Percentiles rank a stretch among this genome's conserved stretches.
Evolutionary conservation across 2,797 vertebrate species (phyloP).

Genomic region (Alcedo atthis): DNA sequence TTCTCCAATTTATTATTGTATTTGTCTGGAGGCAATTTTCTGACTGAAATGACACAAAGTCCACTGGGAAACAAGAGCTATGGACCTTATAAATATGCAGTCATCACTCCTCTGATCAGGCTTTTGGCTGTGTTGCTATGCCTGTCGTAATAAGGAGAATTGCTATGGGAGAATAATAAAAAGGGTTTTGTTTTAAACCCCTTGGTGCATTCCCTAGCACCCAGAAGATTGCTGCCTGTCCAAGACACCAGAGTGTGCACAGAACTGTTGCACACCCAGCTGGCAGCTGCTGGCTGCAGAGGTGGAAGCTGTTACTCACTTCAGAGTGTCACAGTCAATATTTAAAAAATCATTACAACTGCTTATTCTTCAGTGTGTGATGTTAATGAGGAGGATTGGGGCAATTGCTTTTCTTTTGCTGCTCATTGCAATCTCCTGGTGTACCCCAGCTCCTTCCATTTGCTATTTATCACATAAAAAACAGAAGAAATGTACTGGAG

Average conservation of each 20-base stretch:
- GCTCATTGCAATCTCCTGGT: background rate
- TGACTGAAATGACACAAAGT: constrained; percentile 76
- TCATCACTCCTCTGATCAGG: constrained; percentile 61
- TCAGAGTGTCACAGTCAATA: constrained; percentile 22
- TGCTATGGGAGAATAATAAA: constrained; percentile 17
- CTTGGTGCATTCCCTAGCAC: constrained; percentile 8
- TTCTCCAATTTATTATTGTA: constrained; percentile 66
- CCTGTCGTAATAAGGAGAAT: constrained; percentile 71
- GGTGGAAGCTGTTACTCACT: background rate
- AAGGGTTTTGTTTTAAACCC: constrained; percentile 56
- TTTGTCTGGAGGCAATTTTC: constrained; percentile 74
- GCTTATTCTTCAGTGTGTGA: background rate
- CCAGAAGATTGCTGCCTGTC: constrained; percentile 41
- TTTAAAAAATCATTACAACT: constrained; percentile 24
- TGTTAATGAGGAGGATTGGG: constrained; percentile 4
- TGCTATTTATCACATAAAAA: background rate
- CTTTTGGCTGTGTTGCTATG: constrained; percentile 63
- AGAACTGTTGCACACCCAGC: constrained; percentile 10
- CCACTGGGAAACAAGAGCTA: constrained; percentile 64
- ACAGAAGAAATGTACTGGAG: background rate
- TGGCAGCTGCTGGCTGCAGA: constrained; percentile 19
- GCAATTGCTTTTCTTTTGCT: background rate
- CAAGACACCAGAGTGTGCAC: background rate
- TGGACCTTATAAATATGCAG: constrained; percentile 67
- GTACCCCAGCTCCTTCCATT: background rate